Percentiles rank a stretch among this genome's conserved stretches.
Conservation (phyloP, 2,113 vertebrate genomes). For the Phasianus colchicus region DNA sequence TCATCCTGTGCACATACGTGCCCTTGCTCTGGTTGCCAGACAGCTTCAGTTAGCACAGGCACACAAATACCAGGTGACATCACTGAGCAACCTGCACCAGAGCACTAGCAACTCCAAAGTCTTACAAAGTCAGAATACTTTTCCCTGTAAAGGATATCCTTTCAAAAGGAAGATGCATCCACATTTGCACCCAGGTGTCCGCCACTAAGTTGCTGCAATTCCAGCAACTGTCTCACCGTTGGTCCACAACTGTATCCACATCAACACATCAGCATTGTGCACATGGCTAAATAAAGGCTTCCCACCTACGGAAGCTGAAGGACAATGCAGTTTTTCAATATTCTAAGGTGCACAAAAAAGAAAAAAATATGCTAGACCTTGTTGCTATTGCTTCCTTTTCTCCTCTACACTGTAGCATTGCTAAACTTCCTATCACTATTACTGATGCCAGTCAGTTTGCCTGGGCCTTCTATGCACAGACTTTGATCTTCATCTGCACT, state of each 20-base stretch:
- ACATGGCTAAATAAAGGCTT: background rate
- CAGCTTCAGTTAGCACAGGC: background rate
- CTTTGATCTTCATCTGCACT: background rate
- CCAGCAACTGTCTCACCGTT: background rate
- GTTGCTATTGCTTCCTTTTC: background rate
- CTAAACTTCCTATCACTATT: background rate
- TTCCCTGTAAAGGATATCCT: background rate
- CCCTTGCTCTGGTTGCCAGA: slow-evolving; percentile 18
- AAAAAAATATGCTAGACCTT: background rate
- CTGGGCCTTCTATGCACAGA: background rate
- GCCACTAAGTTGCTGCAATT: background rate
- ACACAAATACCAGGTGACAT: background rate
- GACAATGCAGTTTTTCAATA: background rate
- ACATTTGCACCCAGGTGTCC: background rate
- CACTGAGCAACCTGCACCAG: background rate
- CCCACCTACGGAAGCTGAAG: background rate
- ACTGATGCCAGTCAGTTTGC: background rate
- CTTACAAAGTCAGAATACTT: background rate
- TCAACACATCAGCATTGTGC: background rate
- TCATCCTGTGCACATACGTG: background rate
- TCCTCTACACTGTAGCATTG: background rate
- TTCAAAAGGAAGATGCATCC: background rate
- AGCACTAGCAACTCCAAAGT: background rate
- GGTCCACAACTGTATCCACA: background rate
- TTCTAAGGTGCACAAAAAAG: background rate